A percentile compares a stretch with the other conserved stretches of the same genome.
Evolutionary conservation across 92 coral and sea anemone species (phyloP).

Genomic region (Epizoanthus rinbou): DNA sequence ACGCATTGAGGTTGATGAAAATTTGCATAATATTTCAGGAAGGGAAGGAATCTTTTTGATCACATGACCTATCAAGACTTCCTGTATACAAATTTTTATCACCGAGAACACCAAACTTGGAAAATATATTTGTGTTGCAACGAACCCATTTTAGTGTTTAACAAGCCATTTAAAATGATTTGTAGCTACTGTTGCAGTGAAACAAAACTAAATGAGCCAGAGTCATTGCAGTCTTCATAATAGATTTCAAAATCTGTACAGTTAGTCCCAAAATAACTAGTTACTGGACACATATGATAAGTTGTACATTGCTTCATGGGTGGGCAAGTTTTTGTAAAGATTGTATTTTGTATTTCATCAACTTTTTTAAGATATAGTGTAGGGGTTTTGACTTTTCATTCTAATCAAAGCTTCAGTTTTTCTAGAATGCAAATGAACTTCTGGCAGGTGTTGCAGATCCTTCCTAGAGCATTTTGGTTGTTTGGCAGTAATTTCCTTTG

Average conservation of each 20-base stretch:
- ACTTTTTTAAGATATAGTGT: not conserved
- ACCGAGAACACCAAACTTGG: constrained; percentile 17
- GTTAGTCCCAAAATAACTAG: constrained; percentile 4
- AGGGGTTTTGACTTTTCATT: constrained; percentile 52
- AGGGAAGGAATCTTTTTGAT: constrained; percentile 67
- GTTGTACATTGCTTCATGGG: constrained; percentile 35
- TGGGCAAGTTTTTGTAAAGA: constrained; percentile 9
- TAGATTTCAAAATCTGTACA: constrained; percentile 23
- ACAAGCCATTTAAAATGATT: not conserved
- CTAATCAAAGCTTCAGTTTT: constrained; percentile 52
- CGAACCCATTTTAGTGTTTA: constrained; percentile 5
- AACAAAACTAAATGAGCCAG: not conserved
- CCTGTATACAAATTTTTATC: not conserved
- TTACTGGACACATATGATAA: constrained; percentile 14
- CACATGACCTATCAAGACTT: constrained; percentile 59
- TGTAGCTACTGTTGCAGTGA: not conserved
- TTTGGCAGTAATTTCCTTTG: constrained; percentile 51
- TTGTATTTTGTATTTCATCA: not conserved
- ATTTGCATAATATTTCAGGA: constrained; percentile 78
- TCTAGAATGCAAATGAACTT: constrained; percentile 60
- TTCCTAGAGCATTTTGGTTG: constrained; percentile 63
- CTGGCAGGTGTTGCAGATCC: constrained; percentile 76
- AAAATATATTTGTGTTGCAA: constrained; percentile 2
- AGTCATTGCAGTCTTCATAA: not conserved
- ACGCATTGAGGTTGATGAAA: constrained; percentile 56